Evolutionary conservation across 30 jellyfish, hydroid and myxozoan species (phyloP), one percentile per base, ranked within the genome.

Genomic region (Turritopsis rubra): DNA sequence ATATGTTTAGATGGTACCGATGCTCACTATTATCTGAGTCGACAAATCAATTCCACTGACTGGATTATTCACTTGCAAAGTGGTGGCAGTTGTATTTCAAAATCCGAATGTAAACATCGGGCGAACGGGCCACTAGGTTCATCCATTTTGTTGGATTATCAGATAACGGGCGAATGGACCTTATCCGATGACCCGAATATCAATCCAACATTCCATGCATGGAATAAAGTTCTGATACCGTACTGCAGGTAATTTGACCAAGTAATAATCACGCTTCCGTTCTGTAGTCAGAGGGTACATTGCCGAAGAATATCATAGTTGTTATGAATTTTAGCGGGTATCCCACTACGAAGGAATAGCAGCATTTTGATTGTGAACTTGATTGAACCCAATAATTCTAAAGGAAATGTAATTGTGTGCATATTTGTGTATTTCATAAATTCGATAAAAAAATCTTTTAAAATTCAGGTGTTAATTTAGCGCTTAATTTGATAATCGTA

Each of bases 61-160:
- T 91, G 97, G 97, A 78, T 91, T 31, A 87, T 91, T 73, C 97
- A 91, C 81, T 73, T 91, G 71, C 97, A 91, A 81, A 95, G 96
- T 26, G 97, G 97, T 21, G 97, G 97, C 1, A 87, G 97, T 54
- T 91, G 97, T 52, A 83, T 86, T 4, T 81, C 97, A 18, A 28
- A 66, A 21, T 83, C 71, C 52, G 96, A 91, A 60, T 91, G 97
- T 54, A 23, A 79, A 21, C 86, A 81, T 52, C 53, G 97, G 65
- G 75, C 94, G 16, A 84, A 91, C 65, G 96, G 97, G 28, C 97
- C 97, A 54, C 88, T 91, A 21, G 97, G 97, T 28, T 91, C 97
- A 4, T 91, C 97, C 28, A 73, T 84, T 21, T 88, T 79, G 71
- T 75, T 91, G 87, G 95, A 87, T 71, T 66, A 80, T 26, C 80